Percentiles rank a stretch among this genome's conserved stretches.
These are phyloP conservation scores for Scomber japonicus DNA, from an alignment of 2,113 vertebrate genomes.

Conservation along the genomic window DNA sequence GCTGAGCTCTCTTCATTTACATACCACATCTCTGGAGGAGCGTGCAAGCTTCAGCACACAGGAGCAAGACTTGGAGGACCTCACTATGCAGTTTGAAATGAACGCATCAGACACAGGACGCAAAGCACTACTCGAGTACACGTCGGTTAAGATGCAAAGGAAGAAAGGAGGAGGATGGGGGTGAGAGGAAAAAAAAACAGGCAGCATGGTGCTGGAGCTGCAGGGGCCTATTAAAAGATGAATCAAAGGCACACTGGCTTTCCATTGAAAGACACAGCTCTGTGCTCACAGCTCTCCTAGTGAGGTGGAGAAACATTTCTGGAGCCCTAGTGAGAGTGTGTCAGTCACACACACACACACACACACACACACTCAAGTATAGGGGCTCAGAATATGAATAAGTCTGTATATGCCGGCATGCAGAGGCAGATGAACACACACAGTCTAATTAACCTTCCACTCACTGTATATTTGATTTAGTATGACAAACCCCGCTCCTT, in stretches of 20 bases:
- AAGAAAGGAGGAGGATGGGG: conserved; percentile 5
- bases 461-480: conserved; percentile 8
- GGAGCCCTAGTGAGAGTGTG: conserved; percentile 20
- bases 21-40: conserved; percentile 11
- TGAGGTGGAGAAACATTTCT: conserved; percentile 39
- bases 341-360: conserved; percentile 37
- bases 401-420: background rate
- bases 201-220: conserved; percentile 55
- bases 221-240: conserved; percentile 79
- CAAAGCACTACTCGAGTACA: background rate
- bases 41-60: background rate
- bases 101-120: conserved; percentile 10
- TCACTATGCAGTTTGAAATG: conserved; percentile 22
- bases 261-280: conserved; percentile 45
- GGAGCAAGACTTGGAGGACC: conserved; percentile 7
- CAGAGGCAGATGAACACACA: conserved; percentile 8
- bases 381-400: background rate
- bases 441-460: conserved; percentile 45
- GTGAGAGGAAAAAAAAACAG: conserved; percentile 34
- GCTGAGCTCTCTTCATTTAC: conserved; percentile 34
- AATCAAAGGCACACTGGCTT: conserved; percentile 75
- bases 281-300: conserved; percentile 34
- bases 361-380: background rate
- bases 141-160: conserved; percentile 25
- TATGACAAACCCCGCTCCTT: conserved; percentile 7